Evolutionary conservation across 2,797 vertebrate species (phyloP).

Genomic region (Myiotriccus ornatus): DNA sequence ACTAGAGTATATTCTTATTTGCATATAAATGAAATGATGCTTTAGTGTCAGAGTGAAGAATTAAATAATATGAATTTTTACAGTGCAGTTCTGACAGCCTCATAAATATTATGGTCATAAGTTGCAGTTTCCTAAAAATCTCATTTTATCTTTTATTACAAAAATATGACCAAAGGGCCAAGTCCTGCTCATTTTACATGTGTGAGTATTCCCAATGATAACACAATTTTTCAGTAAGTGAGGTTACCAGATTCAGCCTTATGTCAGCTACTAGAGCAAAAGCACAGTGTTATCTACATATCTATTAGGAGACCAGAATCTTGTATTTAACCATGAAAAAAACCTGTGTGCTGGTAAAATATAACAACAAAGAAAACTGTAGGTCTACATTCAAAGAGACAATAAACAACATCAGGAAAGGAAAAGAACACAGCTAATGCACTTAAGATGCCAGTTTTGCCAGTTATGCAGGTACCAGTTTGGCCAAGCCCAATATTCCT

Average conservation of each 20-base stretch:
- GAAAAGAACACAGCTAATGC: background rate
- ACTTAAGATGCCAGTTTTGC: background rate
- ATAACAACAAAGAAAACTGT: background rate
- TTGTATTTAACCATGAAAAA: background rate
- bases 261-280: conserved; percentile 28
- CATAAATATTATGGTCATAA: conserved; percentile 70
- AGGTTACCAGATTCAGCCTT: conserved; percentile 39
- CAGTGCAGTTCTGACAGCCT: conserved; percentile 50
- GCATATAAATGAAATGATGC: conserved; percentile 72
- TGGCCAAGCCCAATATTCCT: background rate
- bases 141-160: conserved; percentile 71
- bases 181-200: conserved; percentile 44
- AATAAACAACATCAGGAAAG: background rate
- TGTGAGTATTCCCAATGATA: conserved; percentile 50
- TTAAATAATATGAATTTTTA: conserved; percentile 71
- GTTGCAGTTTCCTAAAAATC: conserved; percentile 65
- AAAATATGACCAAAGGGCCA: conserved; percentile 60
- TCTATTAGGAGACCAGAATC: conserved; percentile 19
- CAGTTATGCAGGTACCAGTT: background rate
- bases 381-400: background rate
- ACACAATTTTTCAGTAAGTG: conserved; percentile 58
- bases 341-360: background rate
- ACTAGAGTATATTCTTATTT: conserved; percentile 61
- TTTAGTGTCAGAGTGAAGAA: conserved; percentile 71
- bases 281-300: background rate